Conservation (phyloP, 1,140 invertebrate species). For the Lepidotrigona ventralis region DNA sequence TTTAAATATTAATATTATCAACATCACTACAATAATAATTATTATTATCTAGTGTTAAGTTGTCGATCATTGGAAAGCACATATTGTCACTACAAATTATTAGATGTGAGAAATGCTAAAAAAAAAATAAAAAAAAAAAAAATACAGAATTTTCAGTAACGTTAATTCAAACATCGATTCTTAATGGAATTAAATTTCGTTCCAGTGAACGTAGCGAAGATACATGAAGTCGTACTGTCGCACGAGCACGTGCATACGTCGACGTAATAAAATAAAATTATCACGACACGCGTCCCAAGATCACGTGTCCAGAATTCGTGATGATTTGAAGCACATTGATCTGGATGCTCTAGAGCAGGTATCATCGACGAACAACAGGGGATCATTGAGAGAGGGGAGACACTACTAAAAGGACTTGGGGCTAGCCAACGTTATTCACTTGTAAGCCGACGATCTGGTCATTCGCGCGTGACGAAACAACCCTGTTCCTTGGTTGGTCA, state of each 20-base stretch:
- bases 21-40: no score
- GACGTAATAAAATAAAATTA: neutral
- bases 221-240: neutral
- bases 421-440: slow-evolving; percentile 43
- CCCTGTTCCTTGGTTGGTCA: neutral
- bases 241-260: neutral
- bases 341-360: neutral
- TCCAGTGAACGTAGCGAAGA: neutral
- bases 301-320: slow-evolving; percentile 29
- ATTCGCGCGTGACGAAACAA: neutral
- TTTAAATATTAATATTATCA: no score
- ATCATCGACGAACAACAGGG: slow-evolving; percentile 34
- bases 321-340: slow-evolving; percentile 2
- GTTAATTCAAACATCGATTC: no score
- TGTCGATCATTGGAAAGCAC: no score
- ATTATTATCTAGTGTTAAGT: no score
- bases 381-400: slow-evolving; percentile 6
- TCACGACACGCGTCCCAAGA: neutral
- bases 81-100: no score
- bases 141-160: no score
- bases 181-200: neutral
- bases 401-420: slow-evolving; percentile 55
- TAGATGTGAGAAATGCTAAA: no score
- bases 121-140: no score
- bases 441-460: slow-evolving; percentile 25